Evolutionary conservation across 2,888 invertebrate genomes (phyloP), one percentile per base, ranked within the genome.

Genomic region (Acrocyrtus sp.): DNA sequence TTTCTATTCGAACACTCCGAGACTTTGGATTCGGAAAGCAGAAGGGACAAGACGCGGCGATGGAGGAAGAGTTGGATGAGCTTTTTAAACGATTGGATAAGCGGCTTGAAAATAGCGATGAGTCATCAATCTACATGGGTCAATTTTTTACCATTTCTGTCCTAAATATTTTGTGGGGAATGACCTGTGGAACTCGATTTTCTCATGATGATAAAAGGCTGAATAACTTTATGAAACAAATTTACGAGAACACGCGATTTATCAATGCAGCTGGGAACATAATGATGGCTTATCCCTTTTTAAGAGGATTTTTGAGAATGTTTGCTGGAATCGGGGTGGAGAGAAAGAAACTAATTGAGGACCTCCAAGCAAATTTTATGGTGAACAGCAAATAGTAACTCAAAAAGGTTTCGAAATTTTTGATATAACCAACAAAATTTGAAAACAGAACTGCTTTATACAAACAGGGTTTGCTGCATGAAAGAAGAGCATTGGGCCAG

Each of bases 1-100:
- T 81, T 51, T 73, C 81, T 6, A 51, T 81, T 1, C 72, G 80
- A 48, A 81, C 80, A 4, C 47, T 81, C 0, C 72, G 80, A 29
- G 81, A 79, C 67, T 80, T 81, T 51, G 82, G 82, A 1, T 78
- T 80, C 57, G 81, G 81, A 8, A 78, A 76, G 41, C 74, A 77
- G 22, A 74, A 75, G 29, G 73, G 74, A 2, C 72, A 72, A 47
- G 81, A 81, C 26, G 72, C 69, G 4, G 66, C 74, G 15, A 76
- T 81, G 61, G 74, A 70, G n/a, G 80, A 80, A 15, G 81, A 81
- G 65, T 43, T 81, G 8, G 26, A 48, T 1, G 78, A 78, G 22
- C 65, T 81, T 12, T 72, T 80, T 26, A 26, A 26, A 5, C 53
- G 60, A 5, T 29, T 81, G 2, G 68, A 76, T 50, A 60, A 63